Conservation (phyloP, 2,797 vertebrate species). For the Lycodopsis pacificus region DNA sequence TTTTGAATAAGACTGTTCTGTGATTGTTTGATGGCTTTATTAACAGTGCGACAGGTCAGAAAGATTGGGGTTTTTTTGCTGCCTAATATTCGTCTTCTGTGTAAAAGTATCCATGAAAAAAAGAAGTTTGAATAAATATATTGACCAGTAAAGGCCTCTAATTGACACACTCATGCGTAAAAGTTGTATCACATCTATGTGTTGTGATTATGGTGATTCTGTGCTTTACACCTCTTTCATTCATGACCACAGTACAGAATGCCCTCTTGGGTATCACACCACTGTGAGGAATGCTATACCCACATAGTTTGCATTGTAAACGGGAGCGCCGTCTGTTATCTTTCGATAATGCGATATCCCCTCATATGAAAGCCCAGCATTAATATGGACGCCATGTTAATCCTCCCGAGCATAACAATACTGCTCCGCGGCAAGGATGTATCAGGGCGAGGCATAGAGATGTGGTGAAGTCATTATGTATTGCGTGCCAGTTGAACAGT, state of each 20-base stretch:
- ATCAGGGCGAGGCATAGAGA: constrained; percentile 58
- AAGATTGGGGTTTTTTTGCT: too few species aligned
- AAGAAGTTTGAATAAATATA: too few species aligned
- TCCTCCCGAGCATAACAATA: constrained; percentile 32
- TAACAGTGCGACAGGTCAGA: background rate
- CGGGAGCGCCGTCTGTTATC: constrained; percentile 16
- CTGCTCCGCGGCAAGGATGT: constrained; percentile 34
- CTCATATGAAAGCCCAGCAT: constrained; percentile 54
- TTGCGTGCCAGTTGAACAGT: constrained; percentile 58
- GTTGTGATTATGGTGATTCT: background rate
- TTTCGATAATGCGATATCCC: constrained; percentile 37
- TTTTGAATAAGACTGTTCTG: background rate
- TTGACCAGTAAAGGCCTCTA: too few species aligned
- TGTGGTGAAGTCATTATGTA: constrained; percentile 58
- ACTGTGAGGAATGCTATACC: background rate
- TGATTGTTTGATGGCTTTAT: background rate
- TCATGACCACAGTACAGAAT: background rate
- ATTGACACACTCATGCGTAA: too few species aligned
- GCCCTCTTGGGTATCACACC: background rate
- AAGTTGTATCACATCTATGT: too few species aligned
- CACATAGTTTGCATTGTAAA: constrained; percentile 25
- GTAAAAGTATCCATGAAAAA: too few species aligned
- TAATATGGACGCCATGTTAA: constrained; percentile 70
- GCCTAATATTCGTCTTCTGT: too few species aligned
- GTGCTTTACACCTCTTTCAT: background rate